Base-by-base conservation (phyloP, 2,888 invertebrate species). In the Leuctra nigra region DNA sequence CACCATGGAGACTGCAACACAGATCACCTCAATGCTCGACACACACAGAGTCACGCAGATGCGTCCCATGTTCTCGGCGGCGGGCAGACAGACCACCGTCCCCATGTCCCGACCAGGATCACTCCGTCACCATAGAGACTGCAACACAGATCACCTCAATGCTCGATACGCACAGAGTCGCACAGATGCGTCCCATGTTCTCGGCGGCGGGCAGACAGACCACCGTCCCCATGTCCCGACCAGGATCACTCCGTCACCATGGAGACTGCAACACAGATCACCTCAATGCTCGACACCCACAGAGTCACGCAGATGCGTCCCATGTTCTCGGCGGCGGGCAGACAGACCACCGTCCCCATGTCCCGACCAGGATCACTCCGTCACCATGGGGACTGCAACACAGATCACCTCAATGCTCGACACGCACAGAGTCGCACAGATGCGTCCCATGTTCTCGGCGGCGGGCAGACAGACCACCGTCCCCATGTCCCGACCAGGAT, bases 311-410 rank as follows among this genome's bases (percentile, higher is more conserved):
- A 6, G 29, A 20, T 4, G 39, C 39, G 18, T 39, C 39, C 39
- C 53, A 59, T 53, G 39, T 48, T 53, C 22, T 59, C 59, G 1
- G 57, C 55, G 4, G 59, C 54, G 7, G 59, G 59, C 18, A 59
- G 56, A 38, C 59, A 59, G 9, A 57, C 59, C 22, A 57, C 55
- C 14, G 59, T 59, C 35, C 59, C 59, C 59, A 59, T 59, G 38
- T 6, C 54, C 25, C n/a, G n/a, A n/a, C 16, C 13, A 36, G 13
- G 36, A 16, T 13, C 4, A 36, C 7, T 33, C 33, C 33, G 11
- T n/a, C n/a, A n/a, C n/a, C n/a, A n/a, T n/a, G 39, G 16, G 18
- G 16, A 3, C 38, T 13, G 4, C 39, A 20, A 39, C 39, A 18
- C 39, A 39, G 4, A 20, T 18, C 16, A 39, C 2, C 20, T 39